phyloP scores from a whole-genome alignment of 1,140 invertebrate genomes.

The Cyphomyrmex costatus region DNA sequence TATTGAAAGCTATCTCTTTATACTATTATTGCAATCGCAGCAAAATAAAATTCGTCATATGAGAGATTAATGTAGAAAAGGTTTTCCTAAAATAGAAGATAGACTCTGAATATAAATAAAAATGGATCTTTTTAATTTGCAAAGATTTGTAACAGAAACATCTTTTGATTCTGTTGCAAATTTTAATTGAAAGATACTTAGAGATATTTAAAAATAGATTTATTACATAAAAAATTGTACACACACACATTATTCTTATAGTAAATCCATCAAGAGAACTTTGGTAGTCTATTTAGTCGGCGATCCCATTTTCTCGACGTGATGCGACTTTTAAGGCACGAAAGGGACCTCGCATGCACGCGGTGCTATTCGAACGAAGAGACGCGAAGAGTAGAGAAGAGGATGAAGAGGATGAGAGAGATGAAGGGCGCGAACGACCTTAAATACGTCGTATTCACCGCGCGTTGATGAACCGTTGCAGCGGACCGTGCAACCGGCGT shows the following conservation, averaged over 20 bases:
- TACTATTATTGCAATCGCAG: neutral
- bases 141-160: neutral
- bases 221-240: neutral
- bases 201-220: neutral
- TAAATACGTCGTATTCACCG: slow-evolving; percentile 73
- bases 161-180: neutral
- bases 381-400: neutral
- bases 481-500: slow-evolving; percentile 11
- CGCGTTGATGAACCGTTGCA: slow-evolving; percentile 69
- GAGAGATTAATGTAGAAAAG: neutral
- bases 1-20: slow-evolving; percentile 1
- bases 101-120: neutral
- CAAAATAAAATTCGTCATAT: slow-evolving; percentile 15
- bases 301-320: slow-evolving; percentile 35
- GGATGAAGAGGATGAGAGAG: slow-evolving; percentile 14
- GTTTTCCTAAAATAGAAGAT: neutral
- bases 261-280: slow-evolving; percentile 27
- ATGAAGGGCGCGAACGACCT: slow-evolving; percentile 45
- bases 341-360: slow-evolving; percentile 23
- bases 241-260: neutral
- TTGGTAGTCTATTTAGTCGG: slow-evolving; percentile 31
- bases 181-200: neutral
- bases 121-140: neutral
- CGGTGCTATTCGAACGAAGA: slow-evolving; percentile 38
- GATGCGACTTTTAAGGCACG: slow-evolving; percentile 45